These are phyloP conservation scores for Cichladusa arquata DNA, from an alignment of 2,113 vertebrate genomes.

Conservation along the genomic window DNA sequence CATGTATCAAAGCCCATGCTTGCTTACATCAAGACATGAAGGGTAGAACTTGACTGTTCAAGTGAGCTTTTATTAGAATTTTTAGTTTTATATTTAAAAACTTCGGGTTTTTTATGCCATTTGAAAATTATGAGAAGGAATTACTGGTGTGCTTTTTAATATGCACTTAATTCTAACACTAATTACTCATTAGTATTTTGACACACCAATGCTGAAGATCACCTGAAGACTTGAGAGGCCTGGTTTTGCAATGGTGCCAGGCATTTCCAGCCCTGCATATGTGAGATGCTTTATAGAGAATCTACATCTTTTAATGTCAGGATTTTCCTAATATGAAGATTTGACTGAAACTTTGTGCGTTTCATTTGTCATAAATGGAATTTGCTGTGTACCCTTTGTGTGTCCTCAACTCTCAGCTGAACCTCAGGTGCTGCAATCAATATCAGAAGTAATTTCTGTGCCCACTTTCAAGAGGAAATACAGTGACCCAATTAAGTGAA, in stretches of 20 bases:
- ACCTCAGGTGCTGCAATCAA: slow-evolving; percentile 39
- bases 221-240: neutral
- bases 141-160: neutral
- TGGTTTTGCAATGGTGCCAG: neutral
- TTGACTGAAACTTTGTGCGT: neutral
- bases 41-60: neutral
- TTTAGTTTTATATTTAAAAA: neutral
- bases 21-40: neutral
- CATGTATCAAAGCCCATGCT: neutral
- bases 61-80: neutral
- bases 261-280: neutral
- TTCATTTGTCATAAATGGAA: neutral
- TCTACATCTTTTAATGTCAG: neutral
- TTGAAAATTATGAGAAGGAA: neutral
- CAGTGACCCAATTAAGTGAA: slow-evolving; percentile 53
- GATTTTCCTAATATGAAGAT: neutral
- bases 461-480: slow-evolving; percentile 28
- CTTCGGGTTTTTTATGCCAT: neutral
- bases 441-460: slow-evolving; percentile 46
- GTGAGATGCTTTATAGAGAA: neutral
- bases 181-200: neutral
- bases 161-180: neutral
- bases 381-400: neutral
- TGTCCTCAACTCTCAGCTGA: neutral
- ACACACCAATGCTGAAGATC: neutral